A percentile compares a stretch with the other conserved stretches of the same genome.
These are phyloP conservation scores for Drosophila birchii DNA, from an alignment of 2,888 invertebrate genomes.

Conservation along the genomic window DNA sequence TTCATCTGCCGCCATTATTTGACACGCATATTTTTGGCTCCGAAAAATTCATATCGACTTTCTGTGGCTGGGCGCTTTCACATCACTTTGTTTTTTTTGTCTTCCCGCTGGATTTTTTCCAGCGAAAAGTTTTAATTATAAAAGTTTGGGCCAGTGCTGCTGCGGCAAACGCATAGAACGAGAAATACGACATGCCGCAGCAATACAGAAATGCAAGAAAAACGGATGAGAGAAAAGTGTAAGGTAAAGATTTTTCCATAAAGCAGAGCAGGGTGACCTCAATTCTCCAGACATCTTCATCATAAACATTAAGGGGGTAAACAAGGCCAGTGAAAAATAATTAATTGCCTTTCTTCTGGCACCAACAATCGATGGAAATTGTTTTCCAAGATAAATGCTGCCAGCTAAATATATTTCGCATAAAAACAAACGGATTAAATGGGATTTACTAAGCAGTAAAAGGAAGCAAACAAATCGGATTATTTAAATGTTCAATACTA, in stretches of 20 bases:
- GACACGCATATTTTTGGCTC: constrained; percentile 32
- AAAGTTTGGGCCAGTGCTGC: constrained; percentile 59
- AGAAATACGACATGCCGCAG: constrained; percentile 49
- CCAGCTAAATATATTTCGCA: not conserved
- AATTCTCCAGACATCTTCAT: constrained; percentile 41
- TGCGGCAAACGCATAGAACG: constrained; percentile 48
- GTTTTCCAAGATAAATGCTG: not conserved
- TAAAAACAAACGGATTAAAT: constrained; percentile 2
- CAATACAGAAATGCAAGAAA: constrained; percentile 23
- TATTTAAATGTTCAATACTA: not conserved
- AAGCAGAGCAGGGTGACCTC: constrained; percentile 20
- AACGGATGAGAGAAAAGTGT: not conserved
- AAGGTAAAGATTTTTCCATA: constrained; percentile 9
- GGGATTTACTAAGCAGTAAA: not conserved
- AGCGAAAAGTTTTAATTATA: constrained; percentile 73
- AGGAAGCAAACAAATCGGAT: not conserved
- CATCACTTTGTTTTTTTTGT: constrained; percentile 28
- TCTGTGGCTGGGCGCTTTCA: constrained; percentile 6
- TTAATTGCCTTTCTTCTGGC: constrained; percentile 34
- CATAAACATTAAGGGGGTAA: constrained; percentile 46
- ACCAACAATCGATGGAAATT: constrained; percentile 13
- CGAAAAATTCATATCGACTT: constrained; percentile 55
- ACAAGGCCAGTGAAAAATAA: constrained; percentile 51
- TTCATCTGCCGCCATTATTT: constrained; percentile 10
- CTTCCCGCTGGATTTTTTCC: constrained; percentile 38